Conservation (phyloP, 2,888 invertebrate genomes). For the Nymphalis urticae region DNA sequence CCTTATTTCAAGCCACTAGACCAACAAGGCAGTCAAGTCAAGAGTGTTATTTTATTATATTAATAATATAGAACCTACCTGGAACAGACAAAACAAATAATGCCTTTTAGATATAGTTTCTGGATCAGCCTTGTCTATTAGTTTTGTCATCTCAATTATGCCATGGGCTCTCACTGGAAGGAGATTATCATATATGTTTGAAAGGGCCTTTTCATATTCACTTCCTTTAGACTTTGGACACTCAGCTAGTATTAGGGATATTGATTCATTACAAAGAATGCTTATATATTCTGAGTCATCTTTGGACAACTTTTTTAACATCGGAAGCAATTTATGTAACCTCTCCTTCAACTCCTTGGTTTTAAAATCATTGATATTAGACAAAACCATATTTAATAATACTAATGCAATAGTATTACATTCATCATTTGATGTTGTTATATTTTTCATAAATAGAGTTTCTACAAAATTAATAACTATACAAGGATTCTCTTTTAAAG, state of each 20-base stretch:
- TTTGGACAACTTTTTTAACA: constrained; percentile 52
- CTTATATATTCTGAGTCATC: constrained; percentile 52
- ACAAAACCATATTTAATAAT: constrained; percentile 66
- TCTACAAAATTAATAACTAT: constrained; percentile 75
- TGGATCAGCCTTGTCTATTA: constrained; percentile 85
- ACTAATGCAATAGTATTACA: constrained; percentile 69
- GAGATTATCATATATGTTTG: constrained; percentile 85
- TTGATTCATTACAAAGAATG: constrained; percentile 63
- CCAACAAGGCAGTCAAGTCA: too few species aligned
- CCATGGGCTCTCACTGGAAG: constrained; percentile 92
- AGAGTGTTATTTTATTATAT: too few species aligned
- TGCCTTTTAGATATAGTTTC: constrained; percentile 84
- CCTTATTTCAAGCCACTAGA: too few species aligned
- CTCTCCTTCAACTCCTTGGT: constrained; percentile 44
- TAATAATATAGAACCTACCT: constrained; percentile 68
- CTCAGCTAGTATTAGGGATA: constrained; percentile 55
- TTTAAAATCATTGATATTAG: constrained; percentile 52
- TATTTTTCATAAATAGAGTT: constrained; percentile 51
- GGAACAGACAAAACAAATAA: constrained; percentile 86
- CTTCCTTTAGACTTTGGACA: constrained; percentile 49
- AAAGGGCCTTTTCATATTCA: constrained; percentile 83
- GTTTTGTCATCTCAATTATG: constrained; percentile 85
- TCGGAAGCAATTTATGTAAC: constrained; percentile 57
- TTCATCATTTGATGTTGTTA: constrained; percentile 56
- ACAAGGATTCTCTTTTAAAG: constrained; percentile 68